Evolutionary conservation across 2,113 vertebrate genomes (phyloP).

Genomic region (Patagioenas fasciata): DNA sequence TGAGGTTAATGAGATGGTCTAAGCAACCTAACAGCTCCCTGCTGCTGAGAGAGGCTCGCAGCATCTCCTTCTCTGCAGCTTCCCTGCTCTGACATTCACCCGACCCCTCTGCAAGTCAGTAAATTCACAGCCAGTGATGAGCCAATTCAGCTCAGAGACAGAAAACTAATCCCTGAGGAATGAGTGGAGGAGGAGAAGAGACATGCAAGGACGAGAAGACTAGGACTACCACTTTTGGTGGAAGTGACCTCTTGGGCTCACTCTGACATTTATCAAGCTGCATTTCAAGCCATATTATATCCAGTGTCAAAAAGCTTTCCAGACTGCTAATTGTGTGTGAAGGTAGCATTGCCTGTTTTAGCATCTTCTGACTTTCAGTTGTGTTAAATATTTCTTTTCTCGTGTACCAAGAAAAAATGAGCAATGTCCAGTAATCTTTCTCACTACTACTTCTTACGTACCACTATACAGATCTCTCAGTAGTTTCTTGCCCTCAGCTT

Average conservation of each 20-base stretch:
- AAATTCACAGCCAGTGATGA: conserved; percentile 24
- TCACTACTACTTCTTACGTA: not conserved
- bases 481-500: not conserved
- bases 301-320: not conserved
- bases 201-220: not conserved
- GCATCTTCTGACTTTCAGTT: not conserved
- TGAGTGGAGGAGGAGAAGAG: not conserved
- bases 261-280: not conserved
- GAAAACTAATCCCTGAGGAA: conserved; percentile 25
- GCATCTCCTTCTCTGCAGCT: not conserved
- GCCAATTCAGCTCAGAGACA: not conserved
- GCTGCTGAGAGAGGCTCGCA: not conserved
- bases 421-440: not conserved
- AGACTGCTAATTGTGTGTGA: not conserved
- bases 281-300: not conserved
- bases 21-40: conserved; percentile 2
- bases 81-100: conserved; percentile 22
- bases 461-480: not conserved
- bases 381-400: not conserved
- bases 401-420: not conserved
- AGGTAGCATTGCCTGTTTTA: not conserved
- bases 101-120: not conserved
- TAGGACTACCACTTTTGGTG: not conserved
- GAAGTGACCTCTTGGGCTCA: not conserved
- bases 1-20: conserved; percentile 7